Percentiles rank a stretch among this genome's conserved stretches.
phyloP scores from a whole-genome alignment of 2,113 vertebrate genomes.

The Himantopus leucocephalus region DNA sequence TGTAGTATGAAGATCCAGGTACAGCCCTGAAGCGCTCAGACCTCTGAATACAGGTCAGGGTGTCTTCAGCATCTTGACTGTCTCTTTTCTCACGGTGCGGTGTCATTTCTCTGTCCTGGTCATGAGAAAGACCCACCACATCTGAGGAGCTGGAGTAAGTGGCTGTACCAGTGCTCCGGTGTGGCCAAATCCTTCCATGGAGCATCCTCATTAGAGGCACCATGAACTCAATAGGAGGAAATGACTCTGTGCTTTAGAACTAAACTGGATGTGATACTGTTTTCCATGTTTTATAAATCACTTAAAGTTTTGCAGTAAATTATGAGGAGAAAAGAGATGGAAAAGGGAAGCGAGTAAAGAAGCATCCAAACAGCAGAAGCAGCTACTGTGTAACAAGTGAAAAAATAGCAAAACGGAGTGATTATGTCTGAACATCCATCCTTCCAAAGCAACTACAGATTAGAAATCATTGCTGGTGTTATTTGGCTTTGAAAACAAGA shows the following conservation, averaged over 20 bases:
- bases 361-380: background rate
- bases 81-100: background rate
- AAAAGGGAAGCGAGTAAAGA: background rate
- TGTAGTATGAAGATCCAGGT: background rate
- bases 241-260: background rate
- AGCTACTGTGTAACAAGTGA: background rate
- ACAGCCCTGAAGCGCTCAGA: background rate
- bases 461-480: background rate
- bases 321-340: background rate
- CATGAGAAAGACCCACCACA: background rate
- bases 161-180: background rate
- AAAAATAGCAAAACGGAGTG: background rate
- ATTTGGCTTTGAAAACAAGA: constrained; percentile 24
- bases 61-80: background rate
- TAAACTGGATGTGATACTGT: background rate
- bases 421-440: background rate
- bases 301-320: background rate
- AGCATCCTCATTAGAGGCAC: background rate
- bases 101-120: background rate
- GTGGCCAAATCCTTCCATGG: background rate
- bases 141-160: background rate
- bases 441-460: background rate
- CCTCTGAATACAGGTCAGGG: background rate
- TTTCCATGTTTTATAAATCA: background rate
- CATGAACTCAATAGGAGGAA: background rate